Evolutionary conservation across 1,140 invertebrate genomes (phyloP).

Genomic region (Dolichoris vasculosae): DNA sequence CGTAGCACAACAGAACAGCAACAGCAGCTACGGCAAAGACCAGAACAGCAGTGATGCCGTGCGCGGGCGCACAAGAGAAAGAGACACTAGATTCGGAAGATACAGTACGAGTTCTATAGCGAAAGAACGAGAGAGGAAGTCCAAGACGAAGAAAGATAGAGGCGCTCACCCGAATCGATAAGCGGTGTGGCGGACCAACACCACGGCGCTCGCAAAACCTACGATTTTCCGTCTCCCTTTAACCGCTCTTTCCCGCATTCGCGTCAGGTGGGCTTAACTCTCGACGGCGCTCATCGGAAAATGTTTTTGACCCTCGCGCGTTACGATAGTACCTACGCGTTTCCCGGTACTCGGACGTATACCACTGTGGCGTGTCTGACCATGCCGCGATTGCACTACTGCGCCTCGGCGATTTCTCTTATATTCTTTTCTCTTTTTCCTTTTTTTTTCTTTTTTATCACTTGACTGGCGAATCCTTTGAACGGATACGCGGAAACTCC

Average conservation of each 20-base stretch:
- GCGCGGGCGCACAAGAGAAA: neutral
- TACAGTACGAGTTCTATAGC: neutral
- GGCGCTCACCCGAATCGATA: conserved; percentile 57
- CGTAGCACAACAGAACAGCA: neutral
- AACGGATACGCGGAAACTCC: neutral
- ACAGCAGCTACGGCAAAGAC: neutral
- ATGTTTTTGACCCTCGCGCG: neutral
- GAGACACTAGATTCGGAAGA: neutral
- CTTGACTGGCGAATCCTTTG: neutral
- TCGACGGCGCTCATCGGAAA: neutral
- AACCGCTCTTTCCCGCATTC: neutral
- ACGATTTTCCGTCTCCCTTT: conserved; percentile 34
- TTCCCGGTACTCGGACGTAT: neutral
- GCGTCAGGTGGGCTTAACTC: neutral
- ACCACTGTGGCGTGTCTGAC: neutral
- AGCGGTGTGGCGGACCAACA: conserved; percentile 53
- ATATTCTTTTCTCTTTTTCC: neutral
- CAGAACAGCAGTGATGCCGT: neutral
- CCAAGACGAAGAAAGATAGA: conserved; percentile 22
- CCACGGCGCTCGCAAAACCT: conserved; percentile 41
- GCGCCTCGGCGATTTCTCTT: neutral
- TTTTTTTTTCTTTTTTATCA: neutral
- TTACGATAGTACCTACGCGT: neutral
- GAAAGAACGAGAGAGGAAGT: conserved; percentile 11
- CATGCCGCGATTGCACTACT: neutral